Percentiles rank a stretch among this genome's conserved stretches.
These are phyloP conservation scores for Eilema caniola DNA, from an alignment of 2,888 invertebrate genomes.

Conservation along the genomic window DNA sequence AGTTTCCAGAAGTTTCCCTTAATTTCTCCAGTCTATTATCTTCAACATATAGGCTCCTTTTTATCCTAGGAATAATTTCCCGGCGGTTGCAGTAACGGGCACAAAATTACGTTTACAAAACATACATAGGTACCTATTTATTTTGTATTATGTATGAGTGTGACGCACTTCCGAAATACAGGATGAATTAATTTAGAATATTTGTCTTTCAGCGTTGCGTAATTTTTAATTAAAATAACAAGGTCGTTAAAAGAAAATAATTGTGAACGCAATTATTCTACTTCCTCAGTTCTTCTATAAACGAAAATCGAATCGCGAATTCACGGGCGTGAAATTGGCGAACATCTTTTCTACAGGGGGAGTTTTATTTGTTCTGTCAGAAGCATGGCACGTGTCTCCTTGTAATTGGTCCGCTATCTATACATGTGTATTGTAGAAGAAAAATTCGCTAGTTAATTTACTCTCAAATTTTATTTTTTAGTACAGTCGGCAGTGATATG, in stretches of 20 bases:
- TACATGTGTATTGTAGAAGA: background rate
- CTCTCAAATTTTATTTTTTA: background rate
- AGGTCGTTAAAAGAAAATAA: background rate
- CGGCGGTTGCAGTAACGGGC: too few species aligned
- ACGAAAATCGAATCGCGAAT: background rate
- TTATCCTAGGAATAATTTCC: too few species aligned
- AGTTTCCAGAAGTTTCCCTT: too few species aligned
- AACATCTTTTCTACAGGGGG: background rate
- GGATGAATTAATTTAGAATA: background rate
- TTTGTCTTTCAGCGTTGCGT: background rate
- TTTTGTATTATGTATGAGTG: background rate
- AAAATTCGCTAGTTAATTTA: background rate
- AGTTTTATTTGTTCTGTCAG: background rate
- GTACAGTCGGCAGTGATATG: too few species aligned
- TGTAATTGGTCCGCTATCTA: background rate
- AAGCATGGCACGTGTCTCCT: background rate
- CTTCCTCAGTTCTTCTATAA: background rate
- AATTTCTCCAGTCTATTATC: too few species aligned
- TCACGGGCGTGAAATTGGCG: background rate
- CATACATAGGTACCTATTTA: too few species aligned
- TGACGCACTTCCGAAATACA: background rate
- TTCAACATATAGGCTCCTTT: too few species aligned
- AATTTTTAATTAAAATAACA: slow-evolving; percentile 1
- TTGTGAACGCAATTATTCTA: background rate
- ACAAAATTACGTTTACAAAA: too few species aligned